These are phyloP conservation scores for Lapara coniferarum DNA, from an alignment of 2,888 invertebrate genomes.

Conservation along the genomic window DNA sequence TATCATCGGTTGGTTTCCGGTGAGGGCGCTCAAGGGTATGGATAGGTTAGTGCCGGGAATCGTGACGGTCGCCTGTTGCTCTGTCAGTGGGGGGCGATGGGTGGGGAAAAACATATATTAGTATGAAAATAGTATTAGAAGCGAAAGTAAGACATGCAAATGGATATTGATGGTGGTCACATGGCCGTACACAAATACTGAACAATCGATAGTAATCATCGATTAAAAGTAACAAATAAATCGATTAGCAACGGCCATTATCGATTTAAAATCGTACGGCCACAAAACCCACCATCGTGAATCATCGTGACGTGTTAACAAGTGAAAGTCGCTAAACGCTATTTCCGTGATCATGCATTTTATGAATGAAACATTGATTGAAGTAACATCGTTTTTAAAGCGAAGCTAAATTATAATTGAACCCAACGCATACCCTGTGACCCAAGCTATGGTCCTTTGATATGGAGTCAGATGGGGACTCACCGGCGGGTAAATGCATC, in stretches of 20 bases:
- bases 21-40: constrained; percentile 81
- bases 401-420: constrained; percentile 58
- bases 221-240: not conserved
- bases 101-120: constrained; percentile 73
- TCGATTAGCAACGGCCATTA: not conserved
- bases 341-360: constrained; percentile 13
- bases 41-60: constrained; percentile 86
- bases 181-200: constrained; percentile 11
- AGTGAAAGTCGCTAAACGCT: constrained; percentile 30
- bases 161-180: constrained; percentile 22
- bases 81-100: constrained; percentile 61
- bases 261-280: constrained; percentile 29
- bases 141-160: constrained; percentile 59
- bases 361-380: constrained; percentile 33
- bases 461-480: constrained; percentile 35
- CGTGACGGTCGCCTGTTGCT: constrained; percentile 82
- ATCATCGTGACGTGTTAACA: constrained; percentile 26
- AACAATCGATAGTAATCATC: not conserved
- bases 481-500: constrained; percentile 86
- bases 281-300: constrained; percentile 30
- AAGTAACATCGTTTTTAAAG: constrained; percentile 41
- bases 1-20: constrained; percentile 77
- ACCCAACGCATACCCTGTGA: constrained; percentile 47
- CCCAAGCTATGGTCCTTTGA: constrained; percentile 35
- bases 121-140: constrained; percentile 68